Conservation (phyloP, 2,113 vertebrate species). For the Pontoporia blainvillei region DNA sequence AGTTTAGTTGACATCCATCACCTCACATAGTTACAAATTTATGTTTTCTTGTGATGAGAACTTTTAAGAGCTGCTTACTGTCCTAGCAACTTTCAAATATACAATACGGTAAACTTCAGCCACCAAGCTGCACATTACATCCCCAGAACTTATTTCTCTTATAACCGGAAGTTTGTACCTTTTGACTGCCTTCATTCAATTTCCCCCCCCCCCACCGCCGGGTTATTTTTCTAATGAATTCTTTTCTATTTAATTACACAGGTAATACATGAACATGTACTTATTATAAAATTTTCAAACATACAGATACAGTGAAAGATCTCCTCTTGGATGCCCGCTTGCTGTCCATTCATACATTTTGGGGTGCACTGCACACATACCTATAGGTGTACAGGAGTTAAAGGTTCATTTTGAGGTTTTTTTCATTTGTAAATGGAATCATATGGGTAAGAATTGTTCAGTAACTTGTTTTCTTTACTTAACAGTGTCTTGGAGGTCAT, state of each 20-base stretch:
- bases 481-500: not conserved
- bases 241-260: not conserved
- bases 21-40: not conserved
- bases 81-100: not conserved
- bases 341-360: not conserved
- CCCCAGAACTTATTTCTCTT: not conserved
- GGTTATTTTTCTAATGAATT: not conserved
- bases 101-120: not conserved
- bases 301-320: not conserved
- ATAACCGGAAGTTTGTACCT: not conserved
- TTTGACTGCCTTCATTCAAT: not conserved
- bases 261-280: not conserved
- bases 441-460: not conserved
- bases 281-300: not conserved
- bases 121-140: not conserved
- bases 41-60: not conserved
- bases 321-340: not conserved
- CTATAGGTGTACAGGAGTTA: not conserved
- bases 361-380: not conserved
- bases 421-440: not conserved
- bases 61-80: not conserved
- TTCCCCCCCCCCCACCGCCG: too few relatives aligned
- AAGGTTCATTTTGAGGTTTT: not conserved
- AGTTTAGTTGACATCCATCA: not conserved
- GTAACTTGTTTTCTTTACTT: not conserved